Base-by-base conservation (phyloP, 1,140 invertebrate genomes). In the Aricia agestis region DNA sequence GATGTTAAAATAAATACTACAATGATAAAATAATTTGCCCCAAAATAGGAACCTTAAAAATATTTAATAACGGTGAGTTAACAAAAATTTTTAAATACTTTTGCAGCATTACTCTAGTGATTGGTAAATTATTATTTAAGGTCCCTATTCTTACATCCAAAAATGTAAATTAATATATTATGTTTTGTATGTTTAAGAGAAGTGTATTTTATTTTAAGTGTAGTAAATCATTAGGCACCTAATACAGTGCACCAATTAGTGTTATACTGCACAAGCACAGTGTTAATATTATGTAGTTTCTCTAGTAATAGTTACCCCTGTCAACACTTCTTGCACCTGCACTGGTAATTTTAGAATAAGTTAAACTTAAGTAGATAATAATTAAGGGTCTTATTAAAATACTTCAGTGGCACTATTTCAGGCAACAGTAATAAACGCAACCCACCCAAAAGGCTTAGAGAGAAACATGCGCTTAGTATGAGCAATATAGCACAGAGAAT, bases 211-310 rank as follows among this genome's bases (percentile, higher is more conserved):
- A 57, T 69, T 69, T 57, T 36, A 41, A 36, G 25, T 65, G 41
- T 66, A 67, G 63, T 76, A 71, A 81, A 36, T 36, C 75, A 69
- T 63, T 85, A 84, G 77, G 74, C 77, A 80, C 76, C 68, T 77
- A 71, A 79, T 77, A 80, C 45, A 78, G 74, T 78, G 79, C 79
- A 86, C 79, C 82, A 77, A 78, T 79, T 87, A 86, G 81, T 85
- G 79, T 82, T 82, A 76, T 70, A 69, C 77, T 80, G 85, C 86
- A 89, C 84, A 81, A 81, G 81, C 83, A 86, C 78, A 82, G 74
- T 73, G 73, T 74, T 69, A 74, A 76, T 78, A 25, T 25, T 25
- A 68, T 81, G 78, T 81, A 81, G 76, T 70, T 58, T 73, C 63
- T 72, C 69, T 52, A 63, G 68, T 18, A 61, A 69, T 61, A 41